phyloP scores from a whole-genome alignment of 2,113 vertebrate genomes.

The Tachuris rubrigastra region DNA sequence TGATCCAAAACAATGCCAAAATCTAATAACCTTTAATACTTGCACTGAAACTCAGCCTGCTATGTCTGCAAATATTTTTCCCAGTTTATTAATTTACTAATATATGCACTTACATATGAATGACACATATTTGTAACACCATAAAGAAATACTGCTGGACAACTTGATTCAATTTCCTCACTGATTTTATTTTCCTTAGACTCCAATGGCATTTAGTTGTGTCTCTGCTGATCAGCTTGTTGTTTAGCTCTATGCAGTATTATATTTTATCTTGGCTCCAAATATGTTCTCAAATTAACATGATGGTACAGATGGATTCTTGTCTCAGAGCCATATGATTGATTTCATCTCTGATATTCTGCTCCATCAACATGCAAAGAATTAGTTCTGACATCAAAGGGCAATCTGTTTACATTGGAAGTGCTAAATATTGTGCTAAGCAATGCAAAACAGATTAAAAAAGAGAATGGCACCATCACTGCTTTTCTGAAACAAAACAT shows the following conservation, averaged over 20 bases:
- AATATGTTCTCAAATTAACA: conserved; percentile 35
- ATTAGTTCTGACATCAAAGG: conserved; percentile 51
- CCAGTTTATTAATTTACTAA: background rate
- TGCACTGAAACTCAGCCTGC: background rate
- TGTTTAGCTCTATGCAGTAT: background rate
- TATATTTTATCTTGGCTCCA: conserved; percentile 30
- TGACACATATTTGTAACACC: background rate
- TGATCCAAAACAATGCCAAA: background rate
- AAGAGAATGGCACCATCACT: background rate
- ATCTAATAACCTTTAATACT: background rate
- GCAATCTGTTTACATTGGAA: conserved; percentile 57
- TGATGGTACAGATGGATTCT: conserved; percentile 45
- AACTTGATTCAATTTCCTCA: background rate
- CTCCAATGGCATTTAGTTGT: background rate
- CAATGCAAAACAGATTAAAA: conserved; percentile 30
- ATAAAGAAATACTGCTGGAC: background rate
- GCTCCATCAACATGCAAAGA: conserved; percentile 37
- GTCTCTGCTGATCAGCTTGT: background rate
- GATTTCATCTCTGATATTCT: conserved; percentile 53
- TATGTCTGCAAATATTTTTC: background rate
- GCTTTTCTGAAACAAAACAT: background rate
- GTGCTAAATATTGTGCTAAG: background rate
- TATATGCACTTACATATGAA: background rate
- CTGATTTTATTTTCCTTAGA: conserved; percentile 13
- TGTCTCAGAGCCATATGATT: conserved; percentile 47